Conservation (phyloP, 2,888 invertebrate species). For the Archips crataeganus region DNA sequence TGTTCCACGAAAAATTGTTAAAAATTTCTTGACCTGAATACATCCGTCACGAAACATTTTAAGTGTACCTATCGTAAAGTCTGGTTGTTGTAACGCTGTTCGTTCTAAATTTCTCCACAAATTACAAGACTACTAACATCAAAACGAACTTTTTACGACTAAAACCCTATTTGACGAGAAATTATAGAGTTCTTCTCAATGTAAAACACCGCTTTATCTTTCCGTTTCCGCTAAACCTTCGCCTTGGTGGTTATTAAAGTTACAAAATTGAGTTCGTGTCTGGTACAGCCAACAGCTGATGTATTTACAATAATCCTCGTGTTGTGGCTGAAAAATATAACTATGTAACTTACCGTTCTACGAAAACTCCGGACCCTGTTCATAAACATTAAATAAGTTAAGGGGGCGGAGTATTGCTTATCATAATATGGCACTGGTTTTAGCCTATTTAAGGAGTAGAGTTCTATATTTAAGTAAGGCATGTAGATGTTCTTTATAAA, state of each 20-base stretch:
- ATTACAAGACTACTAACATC: background rate
- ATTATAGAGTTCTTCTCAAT: slow-evolving; percentile 27
- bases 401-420: too few species aligned
- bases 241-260: slow-evolving; percentile 13
- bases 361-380: too few species aligned
- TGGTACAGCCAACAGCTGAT: background rate
- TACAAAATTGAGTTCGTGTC: slow-evolving; percentile 2
- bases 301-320: background rate
- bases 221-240: slow-evolving; percentile 40
- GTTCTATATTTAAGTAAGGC: too few species aligned
- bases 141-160: background rate
- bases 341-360: too few species aligned
- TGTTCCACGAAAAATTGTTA: background rate
- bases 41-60: slow-evolving; percentile 15
- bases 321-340: too few species aligned
- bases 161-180: background rate
- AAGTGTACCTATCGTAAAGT: slow-evolving; percentile 3
- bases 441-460: too few species aligned
- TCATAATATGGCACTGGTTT: too few species aligned
- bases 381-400: too few species aligned
- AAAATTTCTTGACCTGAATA: slow-evolving; percentile 18
- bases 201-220: slow-evolving; percentile 30
- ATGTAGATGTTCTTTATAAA: too few species aligned
- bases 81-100: background rate
- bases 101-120: slow-evolving; percentile 17